Evolutionary conservation across 2,797 vertebrate genomes (phyloP), one percentile per base, ranked within the genome.

Genomic region (Cetoscarus ocellatus): DNA sequence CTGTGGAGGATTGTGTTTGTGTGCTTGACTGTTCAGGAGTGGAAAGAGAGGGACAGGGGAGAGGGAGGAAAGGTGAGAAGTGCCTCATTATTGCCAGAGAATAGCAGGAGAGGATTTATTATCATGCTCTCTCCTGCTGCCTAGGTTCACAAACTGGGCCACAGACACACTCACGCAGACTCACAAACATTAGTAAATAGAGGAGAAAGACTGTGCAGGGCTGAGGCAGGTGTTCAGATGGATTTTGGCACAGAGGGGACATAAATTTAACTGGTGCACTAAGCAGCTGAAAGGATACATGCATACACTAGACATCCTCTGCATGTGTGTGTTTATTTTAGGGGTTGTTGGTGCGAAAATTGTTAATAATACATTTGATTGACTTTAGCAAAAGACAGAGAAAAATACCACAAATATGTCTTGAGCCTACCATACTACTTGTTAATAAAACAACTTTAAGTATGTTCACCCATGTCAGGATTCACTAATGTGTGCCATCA

Each of bases 31-130:
- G 39, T 35, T 5, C 10, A 18, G 38, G 48, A 15, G 49, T 12
- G 43, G 8, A 18, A 19, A 55, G 44, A 49, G 13, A 44, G 38
- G 10, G 10, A 18, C n/a, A 13, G 38, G 13, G 50, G 55, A 63
- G 59, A 36, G 55, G 40, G 34, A 64, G 53, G 66, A 80, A 76
- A 78, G 70, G 79, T 83, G 75, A 86, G 72, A 84, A 72, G 59
- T 77, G 64, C 65, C 70, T 83, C 73, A 83, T 88, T 86, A 75
- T 76, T 84, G 40, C 61, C 58, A 64, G 44, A 77, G 45, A 36
- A 5, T 55, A 67, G 43, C n/a, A 44, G 61, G 39, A 57, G 48
- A 85, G 76, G 70, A 88, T 86, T 87, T 82, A 87, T 85, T 63
- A 72, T 62, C 56, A 63, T 69, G 44, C 51, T 80, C 52, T 63